Percentiles rank a stretch among this genome's conserved stretches.
These are phyloP conservation scores for Oscarella lobularis DNA, from an alignment of 37 sponge, comb jelly and placozoan species.

Conservation along the genomic window DNA sequence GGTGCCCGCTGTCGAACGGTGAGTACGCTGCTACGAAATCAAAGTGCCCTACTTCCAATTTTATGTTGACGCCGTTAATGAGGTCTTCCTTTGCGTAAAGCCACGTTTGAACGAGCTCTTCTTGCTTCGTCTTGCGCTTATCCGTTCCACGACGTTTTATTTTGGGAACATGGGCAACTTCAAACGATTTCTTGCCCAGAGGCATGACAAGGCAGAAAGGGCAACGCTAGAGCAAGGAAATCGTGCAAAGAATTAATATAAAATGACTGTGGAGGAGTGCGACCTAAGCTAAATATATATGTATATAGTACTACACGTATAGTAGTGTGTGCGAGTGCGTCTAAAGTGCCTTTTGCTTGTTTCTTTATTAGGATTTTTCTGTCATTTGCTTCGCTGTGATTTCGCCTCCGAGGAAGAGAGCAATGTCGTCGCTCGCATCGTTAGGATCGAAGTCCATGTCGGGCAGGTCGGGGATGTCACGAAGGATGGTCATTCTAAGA, in stretches of 20 bases:
- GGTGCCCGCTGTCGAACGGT: too few relatives aligned
- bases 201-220: too few relatives aligned
- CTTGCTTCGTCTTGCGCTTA: background rate
- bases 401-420: background rate
- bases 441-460: constrained; percentile 2
- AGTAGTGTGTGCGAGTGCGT: too few relatives aligned
- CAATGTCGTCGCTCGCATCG: background rate
- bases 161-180: background rate
- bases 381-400: background rate
- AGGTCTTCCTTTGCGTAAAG: background rate
- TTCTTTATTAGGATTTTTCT: background rate
- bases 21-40: too few relatives aligned
- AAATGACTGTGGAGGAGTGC: too few relatives aligned
- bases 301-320: too few relatives aligned
- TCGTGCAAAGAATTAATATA: too few relatives aligned
- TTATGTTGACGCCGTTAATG: background rate
- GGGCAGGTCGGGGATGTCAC: background rate
- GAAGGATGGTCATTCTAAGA: background rate
- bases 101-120: background rate
- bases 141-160: background rate
- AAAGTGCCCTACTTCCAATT: background rate
- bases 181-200: background rate
- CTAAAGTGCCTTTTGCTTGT: background rate
- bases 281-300: too few relatives aligned
- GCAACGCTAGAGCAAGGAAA: too few relatives aligned